Base-by-base conservation (phyloP, 1,140 invertebrate species). In the Trypoxylus dichotomus region DNA sequence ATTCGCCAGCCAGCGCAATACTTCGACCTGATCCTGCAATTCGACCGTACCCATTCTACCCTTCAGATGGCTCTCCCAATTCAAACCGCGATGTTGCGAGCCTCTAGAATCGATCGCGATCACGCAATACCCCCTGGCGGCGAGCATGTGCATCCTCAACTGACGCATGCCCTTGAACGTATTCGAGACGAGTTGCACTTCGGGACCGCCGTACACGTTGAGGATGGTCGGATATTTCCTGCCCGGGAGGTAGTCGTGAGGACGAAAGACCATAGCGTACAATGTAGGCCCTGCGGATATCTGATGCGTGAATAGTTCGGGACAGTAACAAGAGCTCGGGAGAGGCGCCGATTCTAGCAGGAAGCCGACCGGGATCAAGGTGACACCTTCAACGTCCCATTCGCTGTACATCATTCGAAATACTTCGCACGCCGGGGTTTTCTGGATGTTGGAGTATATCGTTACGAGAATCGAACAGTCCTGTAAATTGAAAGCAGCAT, bases 121-220 rank as follows among this genome's bases (percentile, higher is more conserved):
- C 1, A 99, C 97, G 85, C 95, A 97, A 87, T 98, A 99, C 0
- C 98, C 98, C 81, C 98, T 92, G n/a, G 96, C 93, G 8, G 97
- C 95, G 72, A 99, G 88, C 91, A 99, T 97, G 82, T 98, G 96
- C 91, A 98, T 95, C 75, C 97, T 90, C 15, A 98, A 88, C 84
- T 98, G 95, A 77, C 96, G 91, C 88, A 94, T 94, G 77, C 95
- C 95, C 94, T 97, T 98, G 85, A 97, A 98, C 24, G 93, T 94
- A 88, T 99, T 99, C 41, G 95, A 96, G 43, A 99, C 98, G 41
- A 98, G 90, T 89, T 99, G 97, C 27, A 99, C 97, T 86, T 98
- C 97, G 0, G 98, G 98, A 13, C 98, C 98, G 27, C 97, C 98
- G 86, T 99, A 99, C 19, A 99, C 95, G 86, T 98, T 97, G 15